Percentiles rank a stretch among this genome's conserved stretches.
These are phyloP conservation scores for Drosophila hydei DNA, from an alignment of 1,140 invertebrate genomes.

Conservation along the genomic window DNA sequence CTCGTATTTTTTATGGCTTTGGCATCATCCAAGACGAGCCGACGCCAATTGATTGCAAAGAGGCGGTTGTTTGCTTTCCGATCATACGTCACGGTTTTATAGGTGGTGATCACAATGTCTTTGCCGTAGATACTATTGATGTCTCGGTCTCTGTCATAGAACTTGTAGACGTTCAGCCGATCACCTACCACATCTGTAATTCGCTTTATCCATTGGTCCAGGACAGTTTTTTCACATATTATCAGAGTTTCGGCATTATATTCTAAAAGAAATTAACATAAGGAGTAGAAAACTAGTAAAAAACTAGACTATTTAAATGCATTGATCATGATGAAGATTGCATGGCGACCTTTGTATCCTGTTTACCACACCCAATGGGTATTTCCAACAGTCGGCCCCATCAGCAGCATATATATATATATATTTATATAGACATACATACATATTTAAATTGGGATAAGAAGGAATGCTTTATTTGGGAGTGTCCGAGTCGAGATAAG, in stretches of 20 bases:
- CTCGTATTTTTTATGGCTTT: conserved; percentile 95
- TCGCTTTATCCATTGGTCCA: conserved; percentile 95
- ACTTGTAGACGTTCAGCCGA: conserved; percentile 88
- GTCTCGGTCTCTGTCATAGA: conserved; percentile 92
- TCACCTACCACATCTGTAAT: conserved; percentile 87
- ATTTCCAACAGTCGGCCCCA: too few species aligned
- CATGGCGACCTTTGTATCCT: too few species aligned
- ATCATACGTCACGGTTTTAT: conserved; percentile 86
- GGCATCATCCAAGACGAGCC: conserved; percentile 96
- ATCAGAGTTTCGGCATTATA: conserved; percentile 90
- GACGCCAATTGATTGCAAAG: conserved; percentile 87
- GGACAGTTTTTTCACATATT: conserved; percentile 93
- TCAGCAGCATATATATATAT: too few species aligned
- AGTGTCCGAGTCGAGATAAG: too few species aligned
- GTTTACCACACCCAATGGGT: too few species aligned
- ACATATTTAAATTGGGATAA: too few species aligned
- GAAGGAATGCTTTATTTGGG: too few species aligned
- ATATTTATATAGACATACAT: too few species aligned
- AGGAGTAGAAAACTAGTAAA: too few species aligned
- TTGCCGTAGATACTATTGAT: conserved; percentile 86
- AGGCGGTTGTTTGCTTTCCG: conserved; percentile 85
- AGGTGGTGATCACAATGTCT: conserved; percentile 91
- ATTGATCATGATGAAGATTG: too few species aligned
- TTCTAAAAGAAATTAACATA: conserved; percentile 53
- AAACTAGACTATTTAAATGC: too few species aligned